These are phyloP conservation scores for Noctua janthe DNA, from an alignment of 2,888 invertebrate genomes.

Conservation along the genomic window DNA sequence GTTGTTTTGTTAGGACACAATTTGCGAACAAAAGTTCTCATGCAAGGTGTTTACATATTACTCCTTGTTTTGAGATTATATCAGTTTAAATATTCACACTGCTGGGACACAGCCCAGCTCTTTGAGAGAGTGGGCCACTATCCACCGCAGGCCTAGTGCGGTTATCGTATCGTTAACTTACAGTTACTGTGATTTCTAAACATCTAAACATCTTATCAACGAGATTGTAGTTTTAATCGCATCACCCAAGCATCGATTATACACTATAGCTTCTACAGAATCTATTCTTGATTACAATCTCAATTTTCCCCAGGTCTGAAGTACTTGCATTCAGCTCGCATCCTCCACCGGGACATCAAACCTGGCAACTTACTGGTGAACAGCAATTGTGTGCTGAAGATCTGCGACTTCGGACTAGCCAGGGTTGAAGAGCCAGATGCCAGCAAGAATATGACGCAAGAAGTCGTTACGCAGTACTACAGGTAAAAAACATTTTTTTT, in stretches of 20 bases:
- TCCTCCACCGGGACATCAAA: conserved; percentile 99
- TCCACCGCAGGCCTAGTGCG: not conserved
- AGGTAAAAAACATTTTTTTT: conserved; percentile 76
- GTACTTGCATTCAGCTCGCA: conserved; percentile 99
- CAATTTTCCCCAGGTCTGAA: conserved; percentile 94
- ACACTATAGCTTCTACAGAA: not conserved
- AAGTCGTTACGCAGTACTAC: conserved; percentile 99
- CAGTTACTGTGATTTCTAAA: not conserved
- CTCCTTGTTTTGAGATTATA: not conserved
- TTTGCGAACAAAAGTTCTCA: not conserved
- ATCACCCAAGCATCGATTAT: not conserved
- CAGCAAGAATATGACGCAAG: conserved; percentile 99
- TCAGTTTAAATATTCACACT: not conserved
- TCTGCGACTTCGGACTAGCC: conserved; percentile 99
- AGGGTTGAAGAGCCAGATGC: conserved; percentile 99
- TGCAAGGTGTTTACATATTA: not conserved
- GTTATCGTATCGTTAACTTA: not conserved
- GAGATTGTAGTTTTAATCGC: not conserved
- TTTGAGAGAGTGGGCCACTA: not conserved
- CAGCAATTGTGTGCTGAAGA: conserved; percentile 99
- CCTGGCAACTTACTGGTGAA: conserved; percentile 99
- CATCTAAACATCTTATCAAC: not conserved
- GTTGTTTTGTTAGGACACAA: not conserved
- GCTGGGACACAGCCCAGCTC: not conserved
- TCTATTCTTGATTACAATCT: not conserved